Percentiles rank a stretch among this genome's conserved stretches.
Conservation (phyloP, 2,888 invertebrate species). For the Icerya purchasi region DNA sequence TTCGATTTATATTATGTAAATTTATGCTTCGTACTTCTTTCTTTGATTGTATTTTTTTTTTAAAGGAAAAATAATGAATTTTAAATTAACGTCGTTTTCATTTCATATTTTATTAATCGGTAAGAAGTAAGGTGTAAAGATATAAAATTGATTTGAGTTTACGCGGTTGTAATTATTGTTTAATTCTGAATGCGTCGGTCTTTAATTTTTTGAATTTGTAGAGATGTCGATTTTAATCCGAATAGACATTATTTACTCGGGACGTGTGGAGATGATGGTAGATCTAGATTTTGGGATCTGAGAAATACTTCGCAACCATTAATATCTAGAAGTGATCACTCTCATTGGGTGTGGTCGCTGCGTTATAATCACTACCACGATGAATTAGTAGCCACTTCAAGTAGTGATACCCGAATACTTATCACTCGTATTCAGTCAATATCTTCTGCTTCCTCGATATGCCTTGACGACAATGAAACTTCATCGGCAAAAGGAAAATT, state of each 20-base stretch:
- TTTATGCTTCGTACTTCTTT: too few species aligned
- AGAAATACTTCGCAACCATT: slow-evolving; percentile 58
- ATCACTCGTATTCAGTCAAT: slow-evolving; percentile 70
- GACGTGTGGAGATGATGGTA: slow-evolving; percentile 89
- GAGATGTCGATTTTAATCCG: slow-evolving; percentile 93
- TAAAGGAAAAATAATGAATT: too few species aligned
- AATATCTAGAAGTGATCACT: slow-evolving; percentile 58
- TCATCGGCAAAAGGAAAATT: slow-evolving; percentile 27
- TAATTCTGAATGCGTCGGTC: too few species aligned
- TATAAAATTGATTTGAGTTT: too few species aligned
- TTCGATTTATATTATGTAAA: too few species aligned
- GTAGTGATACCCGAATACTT: slow-evolving; percentile 81
- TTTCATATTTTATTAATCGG: too few species aligned
- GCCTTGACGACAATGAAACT: slow-evolving; percentile 29
- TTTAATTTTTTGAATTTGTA: slow-evolving; percentile 13
- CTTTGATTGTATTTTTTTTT: too few species aligned
- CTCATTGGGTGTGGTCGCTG: slow-evolving; percentile 42
- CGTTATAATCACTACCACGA: slow-evolving; percentile 88
- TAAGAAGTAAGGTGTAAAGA: too few species aligned
- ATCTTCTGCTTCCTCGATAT: slow-evolving; percentile 39
- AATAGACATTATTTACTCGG: slow-evolving; percentile 87
- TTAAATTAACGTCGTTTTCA: too few species aligned
- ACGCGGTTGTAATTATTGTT: too few species aligned
- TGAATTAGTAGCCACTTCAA: slow-evolving; percentile 77
- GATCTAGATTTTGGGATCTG: slow-evolving; percentile 89